Evolutionary conservation across 2,888 invertebrate species (phyloP).

Genomic region (Allacma fusca): DNA sequence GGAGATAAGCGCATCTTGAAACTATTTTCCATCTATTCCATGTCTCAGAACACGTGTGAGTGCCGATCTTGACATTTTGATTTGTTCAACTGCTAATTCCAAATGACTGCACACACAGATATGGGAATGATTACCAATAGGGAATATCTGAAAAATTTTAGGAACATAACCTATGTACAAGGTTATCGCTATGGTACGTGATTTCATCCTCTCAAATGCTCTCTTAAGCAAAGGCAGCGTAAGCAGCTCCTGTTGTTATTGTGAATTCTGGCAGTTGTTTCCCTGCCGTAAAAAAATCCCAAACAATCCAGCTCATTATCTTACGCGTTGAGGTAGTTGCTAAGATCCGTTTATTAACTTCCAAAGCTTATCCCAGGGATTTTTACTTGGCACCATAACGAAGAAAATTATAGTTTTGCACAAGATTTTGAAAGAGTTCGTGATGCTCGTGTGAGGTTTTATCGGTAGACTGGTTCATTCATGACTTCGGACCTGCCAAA

Average conservation of each 20-base stretch:
- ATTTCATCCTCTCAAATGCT: background rate
- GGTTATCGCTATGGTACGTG: background rate
- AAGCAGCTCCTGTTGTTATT: too few relatives aligned
- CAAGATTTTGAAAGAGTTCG: background rate
- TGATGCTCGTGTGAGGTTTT: slow-evolving; percentile 5
- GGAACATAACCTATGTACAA: slow-evolving; percentile 2
- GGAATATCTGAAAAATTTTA: background rate
- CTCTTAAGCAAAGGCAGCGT: background rate
- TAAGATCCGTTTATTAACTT: too few relatives aligned
- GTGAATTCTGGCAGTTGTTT: too few relatives aligned
- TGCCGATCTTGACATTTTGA: too few relatives aligned
- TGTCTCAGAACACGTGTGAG: too few relatives aligned
- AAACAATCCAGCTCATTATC: too few relatives aligned
- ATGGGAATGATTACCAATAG: background rate
- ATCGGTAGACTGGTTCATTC: background rate
- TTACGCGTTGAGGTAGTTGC: too few relatives aligned
- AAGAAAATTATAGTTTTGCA: background rate
- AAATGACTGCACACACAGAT: too few relatives aligned
- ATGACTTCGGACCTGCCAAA: background rate
- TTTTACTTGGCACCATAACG: background rate
- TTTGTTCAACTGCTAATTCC: too few relatives aligned
- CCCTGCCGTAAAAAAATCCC: too few relatives aligned
- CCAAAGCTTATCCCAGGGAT: too few relatives aligned
- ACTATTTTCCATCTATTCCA: background rate
- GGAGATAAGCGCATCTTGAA: background rate